A percentile compares a stretch with the other conserved stretches of the same genome.
These are phyloP conservation scores for Saguinus imperator DNA, from an alignment of 2,113 vertebrate species.

Conservation along the genomic window DNA sequence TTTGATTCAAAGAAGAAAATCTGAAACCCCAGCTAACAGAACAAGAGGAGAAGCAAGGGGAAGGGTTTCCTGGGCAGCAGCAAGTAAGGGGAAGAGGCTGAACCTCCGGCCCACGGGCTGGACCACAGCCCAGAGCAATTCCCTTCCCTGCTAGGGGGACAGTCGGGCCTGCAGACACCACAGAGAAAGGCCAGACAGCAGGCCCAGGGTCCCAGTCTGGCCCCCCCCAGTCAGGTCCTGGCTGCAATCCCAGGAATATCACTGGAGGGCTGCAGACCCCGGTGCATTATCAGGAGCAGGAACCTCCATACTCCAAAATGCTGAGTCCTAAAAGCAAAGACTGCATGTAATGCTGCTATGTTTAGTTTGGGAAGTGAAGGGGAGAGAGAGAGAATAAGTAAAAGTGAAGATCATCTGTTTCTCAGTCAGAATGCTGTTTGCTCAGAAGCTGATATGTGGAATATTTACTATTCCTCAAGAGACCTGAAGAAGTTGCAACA, in stretches of 20 bases:
- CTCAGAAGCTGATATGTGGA: background rate
- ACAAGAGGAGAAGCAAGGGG: background rate
- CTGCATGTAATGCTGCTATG: background rate
- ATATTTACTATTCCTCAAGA: background rate
- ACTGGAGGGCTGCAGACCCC: background rate
- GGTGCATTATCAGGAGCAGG: too few species aligned
- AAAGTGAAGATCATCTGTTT: background rate
- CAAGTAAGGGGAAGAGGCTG: background rate
- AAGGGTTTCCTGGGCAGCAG: background rate
- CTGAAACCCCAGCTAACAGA: background rate
- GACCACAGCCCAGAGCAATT: background rate
- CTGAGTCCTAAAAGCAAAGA: background rate
- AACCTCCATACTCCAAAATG: background rate
- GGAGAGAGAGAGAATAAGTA: background rate
- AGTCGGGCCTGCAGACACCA: background rate
- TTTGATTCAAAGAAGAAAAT: slow-evolving; percentile 19
- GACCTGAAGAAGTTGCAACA: background rate
- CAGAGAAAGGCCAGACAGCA: background rate
- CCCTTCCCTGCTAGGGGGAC: background rate
- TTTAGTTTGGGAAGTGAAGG: background rate
- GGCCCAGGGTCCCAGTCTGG: background rate
- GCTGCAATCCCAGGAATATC: background rate
- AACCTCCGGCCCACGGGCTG: background rate
- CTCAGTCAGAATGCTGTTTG: background rate
- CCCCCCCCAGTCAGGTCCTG: background rate